Base-by-base conservation (phyloP, 1,140 invertebrate genomes). In the Brachystomella parvula region DNA sequence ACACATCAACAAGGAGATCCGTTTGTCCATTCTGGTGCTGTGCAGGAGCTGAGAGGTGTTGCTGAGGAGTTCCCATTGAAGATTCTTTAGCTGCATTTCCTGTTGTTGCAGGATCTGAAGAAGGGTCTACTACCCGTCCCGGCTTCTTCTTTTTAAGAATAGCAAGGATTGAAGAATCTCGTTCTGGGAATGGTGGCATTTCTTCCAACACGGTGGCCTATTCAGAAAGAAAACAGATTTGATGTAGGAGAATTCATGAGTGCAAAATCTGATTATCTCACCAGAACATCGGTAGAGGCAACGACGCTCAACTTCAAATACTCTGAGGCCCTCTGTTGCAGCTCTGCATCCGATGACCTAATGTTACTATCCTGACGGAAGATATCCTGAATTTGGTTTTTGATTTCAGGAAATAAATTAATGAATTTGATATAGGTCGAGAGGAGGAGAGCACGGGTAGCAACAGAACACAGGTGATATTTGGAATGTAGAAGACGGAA, bases 341-440 rank as follows among this genome's bases (percentile, higher is more conserved):
- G 79, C 78, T 99, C 97, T 19, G 96, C 96, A 83, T 99, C 96
- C 2, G 97, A 91, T 74, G 93, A 98, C 15, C 94, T 84, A 63
- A 98, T 81, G 81, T 99, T 98, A 76, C 93, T 96, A 77, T 99
- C 92, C 77, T 94, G 92, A 73, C 85, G 86, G 74, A 99, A 92
- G 62, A 99, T 93, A 77, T 96, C 92, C 81, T 99, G 95, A 65
- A 99, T 96, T 75, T 94, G 88, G 65, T 82, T 82, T 81, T 96
- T 94, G 74, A 99, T 98, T 83, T 99, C 97, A 32, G 96, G 95
- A 80, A 99, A 99, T 24, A 99, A 82, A 82, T 99, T 99, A 65
- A 98, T 90, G 78, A 99, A 98, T 81, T 99, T 99, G 62, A 99
- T 94, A 75, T 99, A 99, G 0, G 97, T 98, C 28, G 96, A 98